Base-by-base conservation (phyloP, 2,888 invertebrate genomes). In the Spodoptera littoralis region DNA sequence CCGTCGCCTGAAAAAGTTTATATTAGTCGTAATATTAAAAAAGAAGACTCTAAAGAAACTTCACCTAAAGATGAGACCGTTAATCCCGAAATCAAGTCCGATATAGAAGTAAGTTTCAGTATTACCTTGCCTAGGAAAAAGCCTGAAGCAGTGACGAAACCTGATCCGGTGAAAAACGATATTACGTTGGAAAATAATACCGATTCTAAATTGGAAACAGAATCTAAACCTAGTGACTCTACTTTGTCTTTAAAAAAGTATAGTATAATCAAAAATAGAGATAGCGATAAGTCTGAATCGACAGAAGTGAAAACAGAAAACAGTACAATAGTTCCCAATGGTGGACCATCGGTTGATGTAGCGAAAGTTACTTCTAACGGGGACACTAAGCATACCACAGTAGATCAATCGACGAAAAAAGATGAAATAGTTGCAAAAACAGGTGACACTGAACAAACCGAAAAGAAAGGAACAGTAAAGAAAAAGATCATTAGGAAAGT, bases 401-500 rank as follows among this genome's bases (percentile, higher is more conserved):
- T 73, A 22, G 82, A 78, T 71, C 60, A 64, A 45, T 74, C 83
- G 11, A 70, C 70, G 30, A 88, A 87, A 67, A 90, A 84, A 73
- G 92, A 90, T 60, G 88, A 89, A 64, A 50, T 65, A 0, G 83
- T 82, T 56, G 60, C 73, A 18, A 92, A 90, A 76, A 58, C 82
- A 13, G 65, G 67, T 24, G 92, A 93, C 53, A 66, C 70, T 13
- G 91, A 91, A 48, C 70, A 78, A 30, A 82, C 62, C 65, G 92
- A 92, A 80, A 93, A 92, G 84, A 94, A 94, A 82, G 87, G 86
- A 22, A 90, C 91, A 8, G 83, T 92, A 43, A 94, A 93, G 87
- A 94, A 94, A 85, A 94, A 93, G 83, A 88, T 94, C 42, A 88
- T 94, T 27, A 90, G 86, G 73, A 94, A 94, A 85, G 93, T 93